phyloP scores from a whole-genome alignment of 1,140 invertebrate genomes.

The Pemphigus obesinymphae region DNA sequence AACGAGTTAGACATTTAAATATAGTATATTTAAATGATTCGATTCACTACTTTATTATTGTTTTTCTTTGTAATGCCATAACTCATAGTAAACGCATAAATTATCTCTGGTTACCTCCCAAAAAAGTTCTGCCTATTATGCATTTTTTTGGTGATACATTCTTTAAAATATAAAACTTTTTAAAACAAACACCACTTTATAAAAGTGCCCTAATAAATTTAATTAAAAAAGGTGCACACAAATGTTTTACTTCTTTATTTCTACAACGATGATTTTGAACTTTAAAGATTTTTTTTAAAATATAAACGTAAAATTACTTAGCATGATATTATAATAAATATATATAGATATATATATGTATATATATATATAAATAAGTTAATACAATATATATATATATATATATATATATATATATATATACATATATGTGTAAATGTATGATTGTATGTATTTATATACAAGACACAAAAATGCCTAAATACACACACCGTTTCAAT shows the following conservation, averaged over 20 bases:
- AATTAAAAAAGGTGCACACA: background rate
- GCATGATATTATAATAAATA: background rate
- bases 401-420: background rate
- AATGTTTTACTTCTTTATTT: background rate
- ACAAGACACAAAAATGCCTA: conserved; percentile 20
- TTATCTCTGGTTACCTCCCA: background rate
- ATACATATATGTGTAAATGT: background rate
- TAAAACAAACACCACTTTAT: background rate
- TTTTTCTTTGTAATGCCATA: background rate
- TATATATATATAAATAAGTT: background rate
- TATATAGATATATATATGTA: background rate
- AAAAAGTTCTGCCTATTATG: background rate
- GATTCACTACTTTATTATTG: background rate
- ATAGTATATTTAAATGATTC: background rate
- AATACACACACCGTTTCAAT: conserved; percentile 30
- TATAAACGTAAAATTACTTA: background rate
- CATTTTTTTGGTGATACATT: background rate
- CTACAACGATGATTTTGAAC: background rate
- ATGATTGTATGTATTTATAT: conserved; percentile 31
- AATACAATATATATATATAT: background rate
- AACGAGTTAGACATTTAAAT: background rate
- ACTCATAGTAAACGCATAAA: background rate
- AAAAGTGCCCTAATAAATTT: conserved; percentile 1
- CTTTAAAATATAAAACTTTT: background rate
- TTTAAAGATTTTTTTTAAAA: background rate